Evolutionary conservation across 2,797 vertebrate genomes (phyloP), one percentile per base, ranked within the genome.

Genomic region (Pangasius djambal): DNA sequence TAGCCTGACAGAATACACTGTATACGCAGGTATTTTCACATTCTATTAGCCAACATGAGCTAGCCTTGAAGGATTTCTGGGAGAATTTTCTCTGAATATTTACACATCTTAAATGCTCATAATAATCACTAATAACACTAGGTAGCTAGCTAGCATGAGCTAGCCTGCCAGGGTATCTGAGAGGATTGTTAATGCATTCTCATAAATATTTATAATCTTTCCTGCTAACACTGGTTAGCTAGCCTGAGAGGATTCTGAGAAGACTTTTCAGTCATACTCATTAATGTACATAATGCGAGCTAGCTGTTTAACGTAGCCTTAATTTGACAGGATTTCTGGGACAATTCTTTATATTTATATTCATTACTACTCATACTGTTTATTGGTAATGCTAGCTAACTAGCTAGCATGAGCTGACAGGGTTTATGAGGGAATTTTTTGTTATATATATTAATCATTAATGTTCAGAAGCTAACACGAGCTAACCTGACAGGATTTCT

Each of bases 331-430:
- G 8, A 34, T 4, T 55, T 79, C 3, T 16, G 15, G 16, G 18
- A 82, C 20, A 61, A 82, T 15, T 61, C 5, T 61, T 82, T 40
- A 22, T 61, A 18, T 44, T 63, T 83, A n/a, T 83, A 83, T 83
- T 18, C 57, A 83, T 63, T 28, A 28, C 12, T 16, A 28, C 25
- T 12, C 20, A 37, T 13, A 44, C 34, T 28, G 34, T 44, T 28
- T 44, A 7, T 25, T 6, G 4, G 55, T 22, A 61, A 59, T 63
- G 37, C 25, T 65, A 65, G 81, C 81, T 20, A 65, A 7, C 82
- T 9, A 20, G 61, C 20, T 37, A 82, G 25, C 40, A 48, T 50
- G 3, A 83, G 13, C 13, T 63, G 40, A 48, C 25, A 63, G 37
- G 22, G 28, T 52, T 52, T 52, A 13, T 52, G 52, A 52, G 52